A percentile compares a stretch with the other conserved stretches of the same genome.
Evolutionary conservation across 2,797 vertebrate species (phyloP).

Genomic region (Hydrophis major): DNA sequence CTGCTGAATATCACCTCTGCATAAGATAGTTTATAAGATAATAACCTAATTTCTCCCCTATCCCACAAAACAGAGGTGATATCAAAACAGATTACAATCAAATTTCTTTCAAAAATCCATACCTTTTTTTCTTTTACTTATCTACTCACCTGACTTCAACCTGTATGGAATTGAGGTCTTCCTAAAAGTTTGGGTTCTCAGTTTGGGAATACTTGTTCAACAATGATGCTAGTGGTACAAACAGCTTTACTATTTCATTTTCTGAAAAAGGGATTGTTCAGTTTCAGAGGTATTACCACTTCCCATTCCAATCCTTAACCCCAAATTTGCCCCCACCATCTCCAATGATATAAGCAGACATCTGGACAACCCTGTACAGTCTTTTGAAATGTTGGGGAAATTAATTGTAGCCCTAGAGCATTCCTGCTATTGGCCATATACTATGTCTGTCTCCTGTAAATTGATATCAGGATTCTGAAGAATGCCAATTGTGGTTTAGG

Average conservation of each 20-base stretch:
- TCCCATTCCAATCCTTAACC: neutral
- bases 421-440: neutral
- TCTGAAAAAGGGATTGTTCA: neutral
- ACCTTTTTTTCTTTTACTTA: neutral
- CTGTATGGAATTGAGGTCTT: neutral
- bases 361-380: neutral
- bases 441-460: neutral
- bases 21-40: neutral
- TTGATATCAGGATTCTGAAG: neutral
- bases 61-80: neutral
- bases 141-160: neutral
- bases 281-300: neutral
- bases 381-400: neutral
- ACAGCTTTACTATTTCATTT: neutral
- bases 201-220: neutral
- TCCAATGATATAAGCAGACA: neutral
- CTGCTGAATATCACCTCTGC: no score
- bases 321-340: neutral
- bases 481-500: slow-evolving; percentile 12
- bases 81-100: neutral
- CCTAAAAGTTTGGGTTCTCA: neutral
- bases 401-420: neutral
- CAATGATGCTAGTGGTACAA: neutral
- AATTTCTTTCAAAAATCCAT: neutral
- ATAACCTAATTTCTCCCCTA: neutral